phyloP scores from a whole-genome alignment of 2,888 invertebrate species.

The Cerceris ruficornis region DNA sequence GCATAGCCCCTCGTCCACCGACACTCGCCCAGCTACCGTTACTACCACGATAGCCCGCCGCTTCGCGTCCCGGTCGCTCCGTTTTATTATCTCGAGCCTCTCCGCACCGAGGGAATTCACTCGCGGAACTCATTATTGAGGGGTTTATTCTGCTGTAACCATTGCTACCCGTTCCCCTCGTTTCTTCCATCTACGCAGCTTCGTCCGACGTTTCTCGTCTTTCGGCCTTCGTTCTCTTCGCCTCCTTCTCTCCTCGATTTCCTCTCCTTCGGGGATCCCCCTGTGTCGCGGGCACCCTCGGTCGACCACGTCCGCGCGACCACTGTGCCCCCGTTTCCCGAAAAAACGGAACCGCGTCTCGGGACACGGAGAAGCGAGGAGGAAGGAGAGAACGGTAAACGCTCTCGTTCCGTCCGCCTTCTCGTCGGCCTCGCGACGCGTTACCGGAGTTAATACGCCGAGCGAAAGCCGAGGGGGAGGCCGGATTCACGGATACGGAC shows the following conservation, averaged over 20 bases:
- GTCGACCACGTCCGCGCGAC: too few species aligned
- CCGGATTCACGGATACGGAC: constrained; percentile 20
- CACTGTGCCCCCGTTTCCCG: background rate
- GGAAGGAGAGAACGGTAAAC: background rate
- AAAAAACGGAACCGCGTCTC: background rate
- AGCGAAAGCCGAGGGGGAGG: constrained; percentile 14
- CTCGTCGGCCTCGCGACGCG: background rate
- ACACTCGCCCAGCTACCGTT: constrained; percentile 38
- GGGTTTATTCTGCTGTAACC: constrained; percentile 80
- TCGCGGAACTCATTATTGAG: constrained; percentile 80
- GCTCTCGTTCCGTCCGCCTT: background rate
- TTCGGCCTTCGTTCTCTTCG: constrained; percentile 8
- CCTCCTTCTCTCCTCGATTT: background rate
- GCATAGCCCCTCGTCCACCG: constrained; percentile 35
- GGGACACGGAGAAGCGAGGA: background rate
- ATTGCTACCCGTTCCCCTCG: constrained; percentile 55
- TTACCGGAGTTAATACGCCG: constrained; percentile 5
- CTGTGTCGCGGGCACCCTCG: background rate
- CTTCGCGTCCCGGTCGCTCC: constrained; percentile 68
- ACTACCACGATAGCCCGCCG: constrained; percentile 49
- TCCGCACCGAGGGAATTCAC: constrained; percentile 76
- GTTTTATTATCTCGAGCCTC: constrained; percentile 77
- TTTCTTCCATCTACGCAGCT: constrained; percentile 9
- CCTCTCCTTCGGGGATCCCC: constrained; percentile 8
- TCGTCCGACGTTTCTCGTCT: constrained; percentile 6